Conservation (phyloP, 2,113 vertebrate genomes). For the Ifrita kowaldi region DNA sequence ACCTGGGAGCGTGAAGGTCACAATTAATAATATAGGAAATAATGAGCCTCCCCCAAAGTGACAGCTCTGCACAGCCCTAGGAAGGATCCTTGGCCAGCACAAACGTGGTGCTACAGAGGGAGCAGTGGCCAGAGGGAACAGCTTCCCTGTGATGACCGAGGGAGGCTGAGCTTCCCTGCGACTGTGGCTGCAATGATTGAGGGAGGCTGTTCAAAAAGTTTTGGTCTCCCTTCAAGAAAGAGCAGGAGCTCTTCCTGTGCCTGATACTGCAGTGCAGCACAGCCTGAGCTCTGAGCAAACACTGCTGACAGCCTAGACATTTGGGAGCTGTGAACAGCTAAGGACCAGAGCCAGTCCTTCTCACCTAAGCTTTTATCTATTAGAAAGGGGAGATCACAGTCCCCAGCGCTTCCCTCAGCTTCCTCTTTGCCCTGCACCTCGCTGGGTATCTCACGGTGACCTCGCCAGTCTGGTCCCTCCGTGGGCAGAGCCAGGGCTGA, state of each 20-base stretch:
- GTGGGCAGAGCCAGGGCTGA: not conserved
- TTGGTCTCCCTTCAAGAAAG: not conserved
- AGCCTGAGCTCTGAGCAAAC: not conserved
- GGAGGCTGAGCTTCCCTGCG: not conserved
- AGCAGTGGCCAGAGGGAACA: not conserved
- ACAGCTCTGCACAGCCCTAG: not conserved
- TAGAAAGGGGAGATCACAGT: not conserved
- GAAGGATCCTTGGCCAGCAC: not conserved
- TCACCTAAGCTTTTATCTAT: not conserved
- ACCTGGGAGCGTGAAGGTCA: not conserved
- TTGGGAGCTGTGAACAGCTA: not conserved
- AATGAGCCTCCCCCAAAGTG: not conserved
- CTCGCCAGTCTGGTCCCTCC: accelerated
- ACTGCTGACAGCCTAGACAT: not conserved
- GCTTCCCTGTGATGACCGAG: not conserved
- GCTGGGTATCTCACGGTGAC: not conserved
- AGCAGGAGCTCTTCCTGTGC: not conserved
- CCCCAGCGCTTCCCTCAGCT: accelerated
- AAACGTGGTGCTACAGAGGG: not conserved
- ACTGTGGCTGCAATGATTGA: not conserved
- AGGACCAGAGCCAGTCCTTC: not conserved
- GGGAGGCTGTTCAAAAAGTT: not conserved
- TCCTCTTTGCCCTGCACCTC: not conserved
- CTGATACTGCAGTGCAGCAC: not conserved
- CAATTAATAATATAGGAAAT: not conserved